Percentiles rank a stretch among this genome's conserved stretches.
Conservation (phyloP, 2,888 invertebrate genomes). For the Yponomeuta plumbellus region DNA sequence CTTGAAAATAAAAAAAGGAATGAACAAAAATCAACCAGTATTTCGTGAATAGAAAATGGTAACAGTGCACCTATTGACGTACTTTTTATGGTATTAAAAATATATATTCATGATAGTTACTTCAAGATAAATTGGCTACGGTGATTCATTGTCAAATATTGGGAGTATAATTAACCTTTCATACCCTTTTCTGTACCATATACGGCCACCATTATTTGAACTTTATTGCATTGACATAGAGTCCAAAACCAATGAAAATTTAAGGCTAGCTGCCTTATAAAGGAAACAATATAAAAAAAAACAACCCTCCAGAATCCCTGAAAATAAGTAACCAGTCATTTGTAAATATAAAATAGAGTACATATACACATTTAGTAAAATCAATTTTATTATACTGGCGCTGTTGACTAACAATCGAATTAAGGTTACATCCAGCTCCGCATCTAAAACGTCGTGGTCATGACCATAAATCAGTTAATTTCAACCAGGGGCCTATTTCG, state of each 20-base stretch:
- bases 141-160: not conserved
- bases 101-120: too few species aligned
- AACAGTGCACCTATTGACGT: too few species aligned
- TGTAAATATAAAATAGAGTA: not conserved
- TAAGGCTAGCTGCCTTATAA: not conserved
- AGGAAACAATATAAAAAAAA: not conserved
- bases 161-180: not conserved
- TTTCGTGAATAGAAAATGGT: too few species aligned
- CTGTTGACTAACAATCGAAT: not conserved
- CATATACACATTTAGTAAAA: too few species aligned
- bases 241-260: too few species aligned
- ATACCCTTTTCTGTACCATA: too few species aligned
- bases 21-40: too few species aligned
- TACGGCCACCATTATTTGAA: too few species aligned
- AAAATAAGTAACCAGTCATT: not conserved
- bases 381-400: not conserved
- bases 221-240: too few species aligned
- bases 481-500: conserved; percentile 6
- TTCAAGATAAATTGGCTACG: not conserved
- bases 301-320: not conserved
- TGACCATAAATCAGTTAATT: conserved; percentile 12
- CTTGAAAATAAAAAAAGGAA: too few species aligned
- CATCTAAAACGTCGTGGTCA: conserved; percentile 2
- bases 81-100: too few species aligned
- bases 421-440: not conserved